Evolutionary conservation across 1,140 invertebrate species (phyloP).

Genomic region (Bombyx mori): ASM3026992v2 NC_085132.1:8917001-8917500

Average conservation of each 20-base stretch:
- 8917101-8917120: conserved; percentile 39
- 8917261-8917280: no score
- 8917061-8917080: conserved; percentile 43
- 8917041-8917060: conserved; percentile 17
- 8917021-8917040: conserved; percentile 37
- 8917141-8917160: conserved; percentile 31
- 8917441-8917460: no score
- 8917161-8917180: conserved; percentile 35
- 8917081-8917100: conserved; percentile 56
- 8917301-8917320: no score
- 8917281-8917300: no score
- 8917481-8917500: no score
- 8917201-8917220: conserved; percentile 37
- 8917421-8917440: no score
- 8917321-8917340: no score
- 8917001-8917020: conserved; percentile 41
- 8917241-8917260: background rate
- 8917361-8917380: no score
- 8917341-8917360: no score
- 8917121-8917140: conserved; percentile 25
- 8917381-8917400: no score
- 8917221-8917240: conserved; percentile 28
- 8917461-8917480: no score
- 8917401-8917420: no score
- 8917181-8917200: conserved; percentile 30